A percentile compares a stretch with the other conserved stretches of the same genome.
Evolutionary conservation across 2,113 vertebrate genomes (phyloP).

Genomic region (Budorcas taxicolor): DNA sequence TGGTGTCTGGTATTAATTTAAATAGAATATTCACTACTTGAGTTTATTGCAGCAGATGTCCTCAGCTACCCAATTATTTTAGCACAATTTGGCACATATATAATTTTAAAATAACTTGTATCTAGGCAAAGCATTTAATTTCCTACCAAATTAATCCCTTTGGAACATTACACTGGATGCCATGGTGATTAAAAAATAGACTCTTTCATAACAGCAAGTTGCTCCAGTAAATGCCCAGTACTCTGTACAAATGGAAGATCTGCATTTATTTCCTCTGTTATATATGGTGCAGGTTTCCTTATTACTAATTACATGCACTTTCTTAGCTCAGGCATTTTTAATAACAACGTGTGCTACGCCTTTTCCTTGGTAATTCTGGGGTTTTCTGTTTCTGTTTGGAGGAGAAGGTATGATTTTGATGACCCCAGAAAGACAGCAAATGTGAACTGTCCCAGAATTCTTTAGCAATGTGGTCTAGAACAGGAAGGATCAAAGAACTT

Average conservation of each 20-base stretch:
- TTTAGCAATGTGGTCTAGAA: background rate
- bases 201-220: slow-evolving; percentile 42
- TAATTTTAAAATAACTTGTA: slow-evolving; percentile 66
- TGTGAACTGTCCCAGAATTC: background rate
- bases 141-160: slow-evolving; percentile 71
- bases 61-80: slow-evolving; percentile 71
- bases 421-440: background rate
- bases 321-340: background rate
- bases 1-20: slow-evolving; percentile 67
- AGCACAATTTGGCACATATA: slow-evolving; percentile 60
- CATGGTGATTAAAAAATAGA: background rate
- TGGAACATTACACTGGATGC: slow-evolving; percentile 50
- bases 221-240: slow-evolving; percentile 26
- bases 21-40: slow-evolving; percentile 53
- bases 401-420: background rate
- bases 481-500: background rate
- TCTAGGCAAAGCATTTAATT: slow-evolving; percentile 67
- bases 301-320: slow-evolving; percentile 28
- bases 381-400: background rate
- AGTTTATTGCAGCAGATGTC: slow-evolving; percentile 72
- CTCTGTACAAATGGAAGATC: background rate
- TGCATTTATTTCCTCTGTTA: slow-evolving; percentile 45
- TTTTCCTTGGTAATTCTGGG: background rate
- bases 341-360: background rate
- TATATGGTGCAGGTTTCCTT: slow-evolving; percentile 10